Percentiles rank a stretch among this genome's conserved stretches.
Conservation (phyloP, 35 echinoderm and acorn worm species). For the Holothuria glaberrima region DNA sequence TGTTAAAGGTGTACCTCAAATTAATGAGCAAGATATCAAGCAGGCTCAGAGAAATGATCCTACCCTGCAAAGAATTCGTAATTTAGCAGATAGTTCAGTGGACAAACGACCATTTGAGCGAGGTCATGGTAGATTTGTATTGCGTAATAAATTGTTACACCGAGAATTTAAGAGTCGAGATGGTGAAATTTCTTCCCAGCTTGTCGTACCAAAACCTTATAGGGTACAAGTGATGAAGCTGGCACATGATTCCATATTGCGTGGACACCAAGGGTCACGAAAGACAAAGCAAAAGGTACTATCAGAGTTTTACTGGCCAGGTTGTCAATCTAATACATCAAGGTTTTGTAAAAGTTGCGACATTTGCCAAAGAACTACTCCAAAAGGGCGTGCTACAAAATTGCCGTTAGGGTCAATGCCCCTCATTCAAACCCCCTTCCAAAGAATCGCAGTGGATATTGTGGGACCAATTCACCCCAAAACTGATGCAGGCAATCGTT, state of each 20-base stretch:
- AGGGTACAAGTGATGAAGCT: too few relatives aligned
- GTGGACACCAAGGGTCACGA: conserved; percentile 43
- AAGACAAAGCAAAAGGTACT: conserved; percentile 29
- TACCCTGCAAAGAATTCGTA: neutral
- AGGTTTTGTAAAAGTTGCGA: conserved; percentile 49
- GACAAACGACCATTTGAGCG: too few relatives aligned
- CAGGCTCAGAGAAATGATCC: conserved; percentile 11
- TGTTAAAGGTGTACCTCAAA: too few relatives aligned
- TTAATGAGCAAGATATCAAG: too few relatives aligned
- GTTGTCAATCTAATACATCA: neutral
- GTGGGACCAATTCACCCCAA: conserved; percentile 37
- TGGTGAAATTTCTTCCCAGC: too few relatives aligned
- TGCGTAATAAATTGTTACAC: conserved; percentile 14
- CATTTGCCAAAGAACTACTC: conserved; percentile 25
- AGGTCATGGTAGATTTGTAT: neutral
- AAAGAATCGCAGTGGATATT: conserved; percentile 42
- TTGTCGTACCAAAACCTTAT: too few relatives aligned
- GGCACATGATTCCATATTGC: conserved; percentile 45
- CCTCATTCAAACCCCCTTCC: conserved; percentile 35
- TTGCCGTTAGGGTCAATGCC: conserved; percentile 46
- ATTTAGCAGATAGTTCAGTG: too few relatives aligned
- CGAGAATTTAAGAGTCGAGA: conserved; percentile 33
- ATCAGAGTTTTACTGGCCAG: too few relatives aligned
- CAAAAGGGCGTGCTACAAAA: conserved; percentile 17
- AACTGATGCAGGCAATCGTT: conserved; percentile 58